Base-by-base conservation (phyloP, 2,888 invertebrate genomes). In the Napeogenes inachia region DNA sequence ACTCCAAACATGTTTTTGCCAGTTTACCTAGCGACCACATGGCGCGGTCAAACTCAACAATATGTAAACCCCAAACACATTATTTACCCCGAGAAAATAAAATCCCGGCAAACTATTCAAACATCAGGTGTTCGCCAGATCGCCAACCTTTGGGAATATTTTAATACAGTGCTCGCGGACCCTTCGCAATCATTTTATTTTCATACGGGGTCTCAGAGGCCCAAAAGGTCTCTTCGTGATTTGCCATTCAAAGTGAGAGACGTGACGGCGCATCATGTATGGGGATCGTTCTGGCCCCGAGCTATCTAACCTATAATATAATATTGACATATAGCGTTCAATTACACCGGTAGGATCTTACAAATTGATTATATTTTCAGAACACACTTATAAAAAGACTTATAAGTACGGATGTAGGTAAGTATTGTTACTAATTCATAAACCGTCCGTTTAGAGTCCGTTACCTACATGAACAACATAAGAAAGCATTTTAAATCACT, bases 111-210 rank as follows among this genome's bases (percentile, higher is more conserved):
- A 81, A 83, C 79, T 78, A 78, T 80, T 73, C 79, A 79, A 85
- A 87, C 88, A 88, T 86, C 89, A 89, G 88, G 89, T 89, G 88
- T 74, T 65, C 64, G 70, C 70, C 21, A 69, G 64, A 65, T 71
- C 71, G 71, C 71, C 73, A 74, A 74, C 85, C 85, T 78, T 73
- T 70, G 87, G 87, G 89, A 82, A 87, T 87, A 85, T 86, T 88
- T 85, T 88, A 89, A 89, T 87, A 87, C 84, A 78, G 78, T 77
- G 73, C 77, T 75, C 73, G 62, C 68, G 79, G 80, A 83, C 86
- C 86, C 85, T 84, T 73, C 77, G 84, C 89, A 87, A 89, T 89
- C 88, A 89, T 89, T 87, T 89, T 88, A 88, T 89, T 88, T 89
- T 89, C 87, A 89, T 89, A 85, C 84, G 70, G 73, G 79, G 82